Conservation (phyloP, 2,888 invertebrate species). For the Acanthosepion esculentum region DNA sequence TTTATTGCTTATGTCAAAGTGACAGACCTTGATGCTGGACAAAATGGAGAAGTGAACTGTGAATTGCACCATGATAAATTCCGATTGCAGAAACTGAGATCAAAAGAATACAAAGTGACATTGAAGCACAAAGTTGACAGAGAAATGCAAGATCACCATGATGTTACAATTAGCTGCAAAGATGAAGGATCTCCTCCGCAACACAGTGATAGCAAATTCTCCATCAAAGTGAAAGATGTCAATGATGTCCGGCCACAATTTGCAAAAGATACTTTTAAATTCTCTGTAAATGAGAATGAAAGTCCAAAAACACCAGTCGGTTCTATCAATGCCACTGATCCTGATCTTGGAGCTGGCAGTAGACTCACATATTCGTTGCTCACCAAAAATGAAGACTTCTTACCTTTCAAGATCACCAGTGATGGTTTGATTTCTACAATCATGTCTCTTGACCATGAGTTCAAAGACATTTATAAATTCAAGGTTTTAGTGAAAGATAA, state of each 20-base stretch:
- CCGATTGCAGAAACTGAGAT: constrained; percentile 58
- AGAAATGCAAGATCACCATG: constrained; percentile 53
- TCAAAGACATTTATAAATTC: constrained; percentile 50
- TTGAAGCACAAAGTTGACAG: constrained; percentile 55
- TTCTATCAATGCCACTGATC: constrained; percentile 58
- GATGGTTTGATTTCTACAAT: constrained; percentile 59
- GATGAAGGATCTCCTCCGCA: constrained; percentile 55
- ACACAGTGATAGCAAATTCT: constrained; percentile 53
- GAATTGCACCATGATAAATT: constrained; percentile 60
- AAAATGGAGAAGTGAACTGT: constrained; percentile 66
- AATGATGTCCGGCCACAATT: constrained; percentile 59
- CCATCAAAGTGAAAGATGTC: constrained; percentile 54
- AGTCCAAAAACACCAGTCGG: constrained; percentile 53
- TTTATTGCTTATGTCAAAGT: constrained; percentile 95
- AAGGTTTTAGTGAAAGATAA: constrained; percentile 53
- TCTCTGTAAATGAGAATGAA: constrained; percentile 54
- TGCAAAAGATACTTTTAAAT: constrained; percentile 51
- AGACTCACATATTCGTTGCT: constrained; percentile 55
- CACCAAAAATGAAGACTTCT: constrained; percentile 50
- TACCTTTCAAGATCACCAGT: constrained; percentile 55
- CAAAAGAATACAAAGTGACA: constrained; percentile 55
- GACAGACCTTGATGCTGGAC: constrained; percentile 62
- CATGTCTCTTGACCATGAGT: constrained; percentile 61
- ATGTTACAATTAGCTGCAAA: constrained; percentile 56
- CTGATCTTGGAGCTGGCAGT: constrained; percentile 56